Evolutionary conservation across 2,797 vertebrate species (phyloP).

Genomic region (Champsocephalus esox): DNA sequence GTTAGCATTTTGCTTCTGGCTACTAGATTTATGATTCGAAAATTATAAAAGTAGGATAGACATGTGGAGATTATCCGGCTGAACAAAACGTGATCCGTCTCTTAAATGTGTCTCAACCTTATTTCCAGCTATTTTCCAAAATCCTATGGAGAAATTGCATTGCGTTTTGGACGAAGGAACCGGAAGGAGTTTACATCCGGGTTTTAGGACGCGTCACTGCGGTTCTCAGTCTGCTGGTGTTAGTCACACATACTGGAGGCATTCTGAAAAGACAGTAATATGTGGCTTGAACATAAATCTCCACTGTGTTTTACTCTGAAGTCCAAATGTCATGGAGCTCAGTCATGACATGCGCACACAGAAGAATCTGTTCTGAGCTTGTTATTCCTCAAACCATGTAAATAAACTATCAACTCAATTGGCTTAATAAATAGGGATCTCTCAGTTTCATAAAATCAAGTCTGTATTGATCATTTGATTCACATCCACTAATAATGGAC

Average conservation of each 20-base stretch:
- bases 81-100: too few species aligned
- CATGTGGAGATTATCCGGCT: too few species aligned
- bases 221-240: conserved; percentile 26
- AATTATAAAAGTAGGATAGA: too few species aligned
- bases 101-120: too few species aligned
- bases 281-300: conserved; percentile 17
- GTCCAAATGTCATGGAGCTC: conserved; percentile 19
- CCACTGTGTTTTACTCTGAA: conserved; percentile 6
- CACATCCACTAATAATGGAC: background rate
- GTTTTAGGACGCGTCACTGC: too few species aligned
- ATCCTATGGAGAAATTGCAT: too few species aligned
- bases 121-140: too few species aligned
- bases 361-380: background rate
- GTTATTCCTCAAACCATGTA: background rate
- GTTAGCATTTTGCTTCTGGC: too few species aligned
- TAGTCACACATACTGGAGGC: conserved; percentile 35
- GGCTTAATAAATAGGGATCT: background rate
- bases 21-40: too few species aligned
- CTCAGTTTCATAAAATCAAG: background rate
- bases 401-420: background rate
- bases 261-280: conserved; percentile 27
- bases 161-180: too few species aligned
- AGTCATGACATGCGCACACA: background rate
- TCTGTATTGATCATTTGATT: conserved; percentile 1
- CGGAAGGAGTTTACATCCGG: too few species aligned